These are phyloP conservation scores for Mastacembelus armatus DNA, from an alignment of 2,797 vertebrate species.

Conservation along the genomic window DNA sequence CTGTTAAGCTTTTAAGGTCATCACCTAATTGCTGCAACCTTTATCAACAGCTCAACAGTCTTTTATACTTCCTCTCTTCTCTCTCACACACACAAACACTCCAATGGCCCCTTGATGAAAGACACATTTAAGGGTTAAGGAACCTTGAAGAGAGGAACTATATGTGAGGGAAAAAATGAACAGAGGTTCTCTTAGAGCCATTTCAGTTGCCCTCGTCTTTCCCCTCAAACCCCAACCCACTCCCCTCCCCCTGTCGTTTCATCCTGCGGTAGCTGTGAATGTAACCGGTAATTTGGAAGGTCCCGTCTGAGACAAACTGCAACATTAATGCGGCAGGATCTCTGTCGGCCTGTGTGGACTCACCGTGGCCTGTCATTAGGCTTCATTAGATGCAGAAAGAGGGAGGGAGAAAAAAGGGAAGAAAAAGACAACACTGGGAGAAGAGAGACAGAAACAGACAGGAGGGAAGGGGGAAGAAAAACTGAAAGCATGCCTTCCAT, in stretches of 20 bases:
- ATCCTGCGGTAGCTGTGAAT: conserved; percentile 81
- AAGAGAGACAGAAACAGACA: conserved; percentile 60
- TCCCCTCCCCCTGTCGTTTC: conserved; percentile 76
- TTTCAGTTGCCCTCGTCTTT: conserved; percentile 46
- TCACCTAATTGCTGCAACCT: conserved; percentile 39
- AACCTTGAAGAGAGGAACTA: conserved; percentile 43
- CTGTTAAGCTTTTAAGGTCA: conserved; percentile 39
- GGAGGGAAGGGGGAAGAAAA: conserved; percentile 26
- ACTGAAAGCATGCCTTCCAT: conserved; percentile 78
- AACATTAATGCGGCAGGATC: conserved; percentile 83
- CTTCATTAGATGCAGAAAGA: conserved; percentile 69
- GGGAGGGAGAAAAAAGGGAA: background rate
- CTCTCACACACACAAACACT: conserved; percentile 1
- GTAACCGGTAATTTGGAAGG: conserved; percentile 89
- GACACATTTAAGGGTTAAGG: conserved; percentile 62
- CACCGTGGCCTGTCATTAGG: conserved; percentile 79
- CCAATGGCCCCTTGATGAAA: conserved; percentile 38
- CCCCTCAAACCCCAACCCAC: conserved; percentile 33
- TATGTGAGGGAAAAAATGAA: conserved; percentile 47
- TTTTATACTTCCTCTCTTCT: conserved; percentile 11
- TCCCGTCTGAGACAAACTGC: conserved; percentile 85
- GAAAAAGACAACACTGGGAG: conserved; percentile 64
- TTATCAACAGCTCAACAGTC: conserved; percentile 25
- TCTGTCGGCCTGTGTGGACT: conserved; percentile 71
- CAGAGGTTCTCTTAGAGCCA: conserved; percentile 63